A percentile compares a stretch with the other conserved stretches of the same genome.
These are phyloP conservation scores for Gracilinanus agilis DNA, from an alignment of 2,113 vertebrate species.

Conservation along the genomic window DNA sequence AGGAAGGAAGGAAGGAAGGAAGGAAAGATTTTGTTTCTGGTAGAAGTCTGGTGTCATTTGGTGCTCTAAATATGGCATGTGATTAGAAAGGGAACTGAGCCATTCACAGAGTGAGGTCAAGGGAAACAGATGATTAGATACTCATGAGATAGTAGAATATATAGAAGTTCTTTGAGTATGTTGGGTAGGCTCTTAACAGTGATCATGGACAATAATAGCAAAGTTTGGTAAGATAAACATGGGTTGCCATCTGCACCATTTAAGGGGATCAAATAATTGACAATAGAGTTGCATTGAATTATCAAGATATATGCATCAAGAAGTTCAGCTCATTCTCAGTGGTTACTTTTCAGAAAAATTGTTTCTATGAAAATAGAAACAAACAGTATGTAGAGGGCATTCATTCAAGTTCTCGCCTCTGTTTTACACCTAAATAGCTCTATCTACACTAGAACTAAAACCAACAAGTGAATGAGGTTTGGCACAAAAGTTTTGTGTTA, in stretches of 20 bases:
- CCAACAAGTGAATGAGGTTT: too few relatives aligned
- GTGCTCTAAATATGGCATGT: too few relatives aligned
- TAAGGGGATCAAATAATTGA: neutral
- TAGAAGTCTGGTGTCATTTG: too few relatives aligned
- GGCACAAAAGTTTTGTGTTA: neutral
- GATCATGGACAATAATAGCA: neutral
- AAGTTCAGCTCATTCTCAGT: neutral
- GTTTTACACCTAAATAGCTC: neutral
- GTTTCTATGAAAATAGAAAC: constrained; percentile 23
- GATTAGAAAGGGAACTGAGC: too few relatives aligned
- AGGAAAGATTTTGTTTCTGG: neutral
- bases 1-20: too few relatives aligned
- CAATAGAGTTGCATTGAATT: neutral
- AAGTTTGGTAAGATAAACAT: neutral
- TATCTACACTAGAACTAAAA: neutral
- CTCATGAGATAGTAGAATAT: too few relatives aligned
- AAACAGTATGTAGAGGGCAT: constrained; percentile 28
- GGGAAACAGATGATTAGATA: neutral
- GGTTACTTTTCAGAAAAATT: neutral
- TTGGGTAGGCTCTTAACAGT: neutral
- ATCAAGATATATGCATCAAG: neutral
- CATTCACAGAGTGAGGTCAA: too few relatives aligned
- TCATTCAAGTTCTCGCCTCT: neutral
- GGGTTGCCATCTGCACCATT: neutral
- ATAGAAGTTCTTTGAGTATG: neutral